A percentile compares a stretch with the other conserved stretches of the same genome.
phyloP scores from a whole-genome alignment of 1,140 invertebrate genomes.

The Hyles euphorbiae region DNA sequence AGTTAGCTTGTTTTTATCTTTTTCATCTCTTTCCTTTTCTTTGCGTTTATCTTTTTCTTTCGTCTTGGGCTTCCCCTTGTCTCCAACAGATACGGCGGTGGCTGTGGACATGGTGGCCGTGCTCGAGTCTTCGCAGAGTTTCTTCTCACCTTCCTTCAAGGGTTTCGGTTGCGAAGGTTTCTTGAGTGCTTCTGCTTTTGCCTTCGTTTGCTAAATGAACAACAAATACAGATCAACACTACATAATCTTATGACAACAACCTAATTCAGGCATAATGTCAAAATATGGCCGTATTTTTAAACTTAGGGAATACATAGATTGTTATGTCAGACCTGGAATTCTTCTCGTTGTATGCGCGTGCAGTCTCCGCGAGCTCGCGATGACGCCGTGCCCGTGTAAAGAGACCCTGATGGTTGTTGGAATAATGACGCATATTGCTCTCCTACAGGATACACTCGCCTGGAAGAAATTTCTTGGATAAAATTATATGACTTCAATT shows the following conservation, averaged over 20 bases:
- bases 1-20: constrained; percentile 31
- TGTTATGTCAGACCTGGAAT: constrained; percentile 67
- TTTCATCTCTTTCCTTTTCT: constrained; percentile 35
- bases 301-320: no score
- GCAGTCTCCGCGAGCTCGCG: constrained; percentile 83
- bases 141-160: constrained; percentile 44
- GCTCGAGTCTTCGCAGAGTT: constrained; percentile 34
- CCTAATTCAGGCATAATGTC: no score
- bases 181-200: constrained; percentile 67
- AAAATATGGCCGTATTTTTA: no score
- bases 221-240: constrained; percentile 1
- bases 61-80: constrained; percentile 19
- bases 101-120: constrained; percentile 4
- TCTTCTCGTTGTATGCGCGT: constrained; percentile 78
- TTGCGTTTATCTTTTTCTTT: constrained; percentile 23
- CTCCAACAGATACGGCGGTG: constrained; percentile 8
- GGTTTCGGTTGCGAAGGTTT: constrained; percentile 52
- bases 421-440: constrained; percentile 83
- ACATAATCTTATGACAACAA: not conserved
- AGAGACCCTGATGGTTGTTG: constrained; percentile 83
- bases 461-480: constrained; percentile 28
- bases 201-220: constrained; percentile 50
- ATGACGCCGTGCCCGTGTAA: constrained; percentile 86
- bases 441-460: constrained; percentile 66
- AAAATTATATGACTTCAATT: no score